Base-by-base conservation (phyloP, 2,113 vertebrate species). In the Bubalus kerabau region DNA sequence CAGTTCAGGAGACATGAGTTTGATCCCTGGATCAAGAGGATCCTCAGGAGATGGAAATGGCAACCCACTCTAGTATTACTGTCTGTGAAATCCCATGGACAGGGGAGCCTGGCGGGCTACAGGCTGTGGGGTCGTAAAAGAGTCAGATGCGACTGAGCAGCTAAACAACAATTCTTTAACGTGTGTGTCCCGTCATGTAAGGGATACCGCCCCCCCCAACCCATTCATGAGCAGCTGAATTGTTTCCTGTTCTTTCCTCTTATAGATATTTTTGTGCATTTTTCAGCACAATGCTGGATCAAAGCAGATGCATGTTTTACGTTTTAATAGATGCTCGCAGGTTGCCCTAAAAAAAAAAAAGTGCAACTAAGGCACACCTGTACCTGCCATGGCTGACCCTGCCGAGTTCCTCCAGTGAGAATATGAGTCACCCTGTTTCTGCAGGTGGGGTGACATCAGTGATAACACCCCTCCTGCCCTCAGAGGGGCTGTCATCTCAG, bases 371-470 rank as follows among this genome's bases (percentile, higher is more conserved):
- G 30, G 82, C 36, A 15, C 30, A 1, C 3, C 26, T 16, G 24
- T 16, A 1, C 7, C 23, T 62, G 4, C 30, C 5, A 0, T 26
- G 62, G 59, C 14, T 17, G 3, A 13, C n/a, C 2, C 28, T 11
- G 48, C 57, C 21, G 32, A 12, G 30, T 40, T 89, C 56, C 59
- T 80, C 16, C 28, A 24, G 3, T 30, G 74, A 46, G 21, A 60
- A 9, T 15, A 0, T 21, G 6, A n/a, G 0, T 17, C 2, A 6
- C 8, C 15, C 14, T 9, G 0, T 6, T 12, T 52, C 21, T 36
- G 36, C 10, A 2, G n/a, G 7, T 19, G 7, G 6, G 0, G 62
- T 40, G 4, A 48, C 88, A 32, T 1, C 12, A 48, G 76, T 2
- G 1, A 1, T 3, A 5, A 16, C 6, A 0, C 14, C 74, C 40